phyloP scores from a whole-genome alignment of 2,888 invertebrate genomes.

The Sesamia inferens region DNA sequence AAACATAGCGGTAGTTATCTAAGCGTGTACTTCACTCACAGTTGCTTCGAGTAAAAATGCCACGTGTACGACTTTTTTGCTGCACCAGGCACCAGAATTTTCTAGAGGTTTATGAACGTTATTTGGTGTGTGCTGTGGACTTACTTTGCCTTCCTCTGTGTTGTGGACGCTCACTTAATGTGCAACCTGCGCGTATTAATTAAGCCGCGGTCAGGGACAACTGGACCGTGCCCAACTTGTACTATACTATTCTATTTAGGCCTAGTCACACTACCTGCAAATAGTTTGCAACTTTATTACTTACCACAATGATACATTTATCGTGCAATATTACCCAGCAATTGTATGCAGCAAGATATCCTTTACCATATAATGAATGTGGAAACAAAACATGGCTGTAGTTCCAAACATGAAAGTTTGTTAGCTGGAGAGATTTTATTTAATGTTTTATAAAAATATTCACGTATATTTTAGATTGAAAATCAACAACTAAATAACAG shows the following conservation, averaged over 20 bases:
- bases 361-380: background rate
- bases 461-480: constrained; percentile 31
- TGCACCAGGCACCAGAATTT: background rate
- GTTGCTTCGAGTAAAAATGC: background rate
- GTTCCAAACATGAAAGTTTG: background rate
- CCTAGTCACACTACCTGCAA: constrained; percentile 1
- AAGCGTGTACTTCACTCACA: background rate
- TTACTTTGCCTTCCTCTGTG: background rate
- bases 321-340: background rate
- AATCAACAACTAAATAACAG: constrained; percentile 13
- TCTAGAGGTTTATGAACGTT: background rate
- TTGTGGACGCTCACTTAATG: background rate
- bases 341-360: background rate
- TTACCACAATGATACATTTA: background rate
- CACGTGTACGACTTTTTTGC: background rate
- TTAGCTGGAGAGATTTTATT: constrained; percentile 4
- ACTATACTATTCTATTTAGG: constrained; percentile 8
- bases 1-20: background rate
- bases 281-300: constrained; percentile 3
- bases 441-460: constrained; percentile 24
- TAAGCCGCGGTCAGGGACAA: constrained; percentile 20
- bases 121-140: background rate
- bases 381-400: background rate
- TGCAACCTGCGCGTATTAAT: constrained; percentile 39
- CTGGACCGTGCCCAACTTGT: constrained; percentile 15